Base-by-base conservation (phyloP, 92 coral and sea anemone species). In the Epizoanthus stellaris region DNA sequence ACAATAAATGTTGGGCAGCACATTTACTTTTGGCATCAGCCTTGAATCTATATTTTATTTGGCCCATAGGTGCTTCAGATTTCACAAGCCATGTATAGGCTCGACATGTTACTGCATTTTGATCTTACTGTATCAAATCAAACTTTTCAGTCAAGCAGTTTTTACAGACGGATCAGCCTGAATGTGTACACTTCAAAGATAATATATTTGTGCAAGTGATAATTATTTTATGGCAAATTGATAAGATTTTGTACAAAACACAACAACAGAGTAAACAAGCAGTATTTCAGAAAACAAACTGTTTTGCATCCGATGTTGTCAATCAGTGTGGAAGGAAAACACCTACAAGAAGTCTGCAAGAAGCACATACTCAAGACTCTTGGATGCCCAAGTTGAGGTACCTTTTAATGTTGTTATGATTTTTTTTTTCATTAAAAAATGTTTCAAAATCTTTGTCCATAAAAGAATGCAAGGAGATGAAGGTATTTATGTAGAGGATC, bases 321-420 rank as follows among this genome's bases (percentile, higher is more conserved):
- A 15, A 6, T 42, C 21, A 42, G 42, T 54, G 71, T 12, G 72
- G 25, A 45, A n/a, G 83, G 71, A 79, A 39, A 14, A 62, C 71
- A 56, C 10, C 56, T 2, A 52, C 14, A 52, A 52, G 56, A 52
- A 52, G 56, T 52, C 56, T 52, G 12, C n/a, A 39, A 7, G 73
- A 79, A 79, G 83, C 21, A 40, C 58, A 21, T 61, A 70, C 72
- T 36, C 45, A 53, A 74, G 82, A 77, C 21, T 79, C 83, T 43
- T 63, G 83, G 83, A 79, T 79, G 71, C 83, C 16, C 58, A 49
- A 79, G 34, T 63, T 40, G 83, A 79, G 83, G 83, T 79, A 79
- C 70, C 16, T 12, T 76, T 79, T 75, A 6, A 60, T n/a, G 16
- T 49, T 52, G 23, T 73, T 38, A 73, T 19, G 4, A 30, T 76